Evolutionary conservation across 2,113 vertebrate species (phyloP), one percentile per base, ranked within the genome.

Genomic region (Pycnonotus jocosus): DNA sequence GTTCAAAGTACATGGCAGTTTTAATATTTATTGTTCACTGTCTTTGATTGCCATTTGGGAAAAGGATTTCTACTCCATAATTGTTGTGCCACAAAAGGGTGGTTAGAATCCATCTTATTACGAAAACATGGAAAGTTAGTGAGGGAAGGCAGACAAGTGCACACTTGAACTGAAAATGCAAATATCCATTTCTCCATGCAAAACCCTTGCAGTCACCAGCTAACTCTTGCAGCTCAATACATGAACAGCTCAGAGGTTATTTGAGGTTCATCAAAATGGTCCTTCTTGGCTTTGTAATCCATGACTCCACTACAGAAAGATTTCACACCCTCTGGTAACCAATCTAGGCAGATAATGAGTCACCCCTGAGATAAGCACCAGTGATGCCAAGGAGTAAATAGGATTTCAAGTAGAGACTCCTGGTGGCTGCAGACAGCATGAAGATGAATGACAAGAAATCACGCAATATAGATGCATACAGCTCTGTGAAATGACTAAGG

Each of bases 191-290:
- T 93, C 81, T 53, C 37, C 60, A 87, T 89, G 73, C 78, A 94
- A 89, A 97, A 81, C 11, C 21, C 70, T 89, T 80, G 28, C 8
- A 91, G 50, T 54, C 48, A 84, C 33, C 78, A 90, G 93, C 92
- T 92, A 94, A 47, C 42, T 51, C 58, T 80, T 3, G 21, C 57
- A 94, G 65, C 66, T 88, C 66, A 90, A 66, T 35, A 94, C 33
- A 37, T 44, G 86, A 92, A 91, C 70, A 91, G 54, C 91, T 84
- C 78, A 50, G 73, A 87, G 95, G 94, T 95, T 94, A 95, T 93
- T 91, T 88, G 54, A 94, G 94, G 92, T 93, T 78, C 89, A 86
- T 13, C 79, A 88, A 74, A 95, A 95, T 86, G 85, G 84, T 90
- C 58, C 66, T 68, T 64, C 73, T 84, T 92, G 94, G 78, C 84